Evolutionary conservation across 2,888 invertebrate species (phyloP).

Genomic region (Cheilosia urbana): DNA sequence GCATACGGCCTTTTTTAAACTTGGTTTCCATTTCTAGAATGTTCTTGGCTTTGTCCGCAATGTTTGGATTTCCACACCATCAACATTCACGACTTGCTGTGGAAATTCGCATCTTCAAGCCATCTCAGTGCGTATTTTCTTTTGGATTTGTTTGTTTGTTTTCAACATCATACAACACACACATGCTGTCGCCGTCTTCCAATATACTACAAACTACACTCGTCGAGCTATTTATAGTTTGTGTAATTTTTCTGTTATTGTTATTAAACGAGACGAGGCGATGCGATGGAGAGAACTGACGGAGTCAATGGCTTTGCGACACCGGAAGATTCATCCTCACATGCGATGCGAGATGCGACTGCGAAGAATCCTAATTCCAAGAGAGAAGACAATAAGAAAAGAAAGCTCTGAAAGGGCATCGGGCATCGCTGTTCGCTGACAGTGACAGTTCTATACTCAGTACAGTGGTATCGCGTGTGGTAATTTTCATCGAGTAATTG

Average conservation of each 20-base stretch:
- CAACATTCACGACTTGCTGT: too few species aligned
- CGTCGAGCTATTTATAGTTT: constrained; percentile 47
- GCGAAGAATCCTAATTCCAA: neutral
- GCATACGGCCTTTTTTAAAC: too few species aligned
- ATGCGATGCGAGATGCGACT: too few species aligned
- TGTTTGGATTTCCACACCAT: too few species aligned
- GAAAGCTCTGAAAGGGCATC: neutral
- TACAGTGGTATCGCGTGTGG: constrained; percentile 4
- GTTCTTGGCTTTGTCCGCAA: too few species aligned
- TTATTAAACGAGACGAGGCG: constrained; percentile 17
- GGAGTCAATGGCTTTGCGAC: constrained; percentile 57
- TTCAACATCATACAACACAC: constrained; percentile 13
- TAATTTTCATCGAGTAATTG: constrained; percentile 49
- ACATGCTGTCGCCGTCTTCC: constrained; percentile 3
- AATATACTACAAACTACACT: neutral
- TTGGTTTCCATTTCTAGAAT: too few species aligned
- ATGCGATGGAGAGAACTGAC: neutral
- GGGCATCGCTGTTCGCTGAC: too few species aligned
- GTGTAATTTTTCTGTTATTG: constrained; percentile 56
- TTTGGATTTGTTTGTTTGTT: constrained; percentile 9
- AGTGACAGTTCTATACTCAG: neutral
- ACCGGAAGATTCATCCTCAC: constrained; percentile 57
- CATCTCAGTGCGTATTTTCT: too few species aligned
- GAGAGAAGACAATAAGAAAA: neutral
- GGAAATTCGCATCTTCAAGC: too few species aligned